Base-by-base conservation (phyloP, 1,140 invertebrate genomes). In the Gerris buenoi region DNA sequence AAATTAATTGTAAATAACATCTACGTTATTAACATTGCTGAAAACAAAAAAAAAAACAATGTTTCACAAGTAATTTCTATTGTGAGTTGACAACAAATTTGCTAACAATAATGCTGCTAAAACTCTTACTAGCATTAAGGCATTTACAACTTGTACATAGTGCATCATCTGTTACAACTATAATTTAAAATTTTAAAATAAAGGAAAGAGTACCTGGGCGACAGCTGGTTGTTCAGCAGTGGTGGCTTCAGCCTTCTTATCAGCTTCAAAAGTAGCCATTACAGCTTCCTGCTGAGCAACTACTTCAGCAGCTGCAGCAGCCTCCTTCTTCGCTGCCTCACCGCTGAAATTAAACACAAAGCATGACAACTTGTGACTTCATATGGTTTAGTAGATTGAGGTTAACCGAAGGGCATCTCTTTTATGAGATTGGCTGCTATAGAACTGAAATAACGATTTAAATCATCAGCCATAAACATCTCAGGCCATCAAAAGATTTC, bases 251-350 rank as follows among this genome's bases (percentile, higher is more conserved):
- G 85, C 80, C 74, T 91, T 91, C 27, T 83, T 84, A 74, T 91
- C 88, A 0, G 88, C 86, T 77, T 91, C 89, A 46, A 91, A 87
- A 0, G 89, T 88, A 25, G 88, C 88, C 89, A 92, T 91, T 0
- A 88, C 89, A 0, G 89, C 89, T 77, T 91, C 88, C 74, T 93
- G 90, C 2, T 86, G 88, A 1, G 88, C 88, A 69, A 88, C 88
- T 0, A 88, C 89, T 79, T 93, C 90, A 59, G 85, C 86, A 66
- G 88, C 83, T 68, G 88, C 86, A 69, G 86, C 85, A 1, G 89
- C 88, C 70, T 88, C 85, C 69, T 88, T 85, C 74, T 87, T 86
- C 0, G 88, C 88, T 70, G 89, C 88, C 75, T 92, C 90, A 13
- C 90, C 89, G n/a, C 87, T 88, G 73, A 66, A 76, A 70, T 46